A percentile compares a stretch with the other conserved stretches of the same genome.
Conservation (phyloP, 2,113 vertebrate species). For the Rissa tridactyla region DNA sequence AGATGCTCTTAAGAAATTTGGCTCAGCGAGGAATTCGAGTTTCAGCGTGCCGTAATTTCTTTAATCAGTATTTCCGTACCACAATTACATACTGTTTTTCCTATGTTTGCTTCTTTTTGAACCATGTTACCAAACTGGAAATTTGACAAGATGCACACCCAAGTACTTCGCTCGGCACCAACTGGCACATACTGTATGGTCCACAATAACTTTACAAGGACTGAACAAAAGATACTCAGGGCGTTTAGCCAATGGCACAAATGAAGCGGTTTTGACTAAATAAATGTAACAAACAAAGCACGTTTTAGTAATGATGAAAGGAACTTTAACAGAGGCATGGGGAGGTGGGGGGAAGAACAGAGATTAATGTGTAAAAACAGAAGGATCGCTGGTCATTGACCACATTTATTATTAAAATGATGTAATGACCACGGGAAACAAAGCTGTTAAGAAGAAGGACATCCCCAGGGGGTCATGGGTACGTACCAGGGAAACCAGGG, state of each 20-base stretch:
- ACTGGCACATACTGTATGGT: slow-evolving; percentile 45
- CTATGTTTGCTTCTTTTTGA: background rate
- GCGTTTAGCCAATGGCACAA: slow-evolving; percentile 39
- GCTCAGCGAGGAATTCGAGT: background rate
- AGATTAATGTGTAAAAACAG: slow-evolving; percentile 61
- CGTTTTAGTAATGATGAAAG: slow-evolving; percentile 34
- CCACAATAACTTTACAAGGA: slow-evolving; percentile 31
- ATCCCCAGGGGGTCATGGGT: slow-evolving; percentile 90
- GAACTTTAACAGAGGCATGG: slow-evolving; percentile 31
- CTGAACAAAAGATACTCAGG: slow-evolving; percentile 14
- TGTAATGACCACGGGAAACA: slow-evolving; percentile 82
- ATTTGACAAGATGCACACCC: background rate
- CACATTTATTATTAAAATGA: slow-evolving; percentile 77
- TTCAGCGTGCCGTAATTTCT: background rate
- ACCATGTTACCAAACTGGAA: background rate
- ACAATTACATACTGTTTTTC: background rate
- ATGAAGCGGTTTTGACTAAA: slow-evolving; percentile 33
- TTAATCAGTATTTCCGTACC: background rate
- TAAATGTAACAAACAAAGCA: slow-evolving; percentile 56
- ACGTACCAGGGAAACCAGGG: slow-evolving; percentile 98
- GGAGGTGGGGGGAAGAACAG: background rate
- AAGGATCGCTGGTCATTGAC: slow-evolving; percentile 72
- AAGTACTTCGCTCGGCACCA: background rate
- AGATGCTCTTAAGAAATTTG: background rate
- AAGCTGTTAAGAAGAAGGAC: slow-evolving; percentile 86